Percentiles rank a stretch among this genome's conserved stretches.
Conservation (phyloP, 1,140 invertebrate species). For the Zaprionus tsacasi region DNA sequence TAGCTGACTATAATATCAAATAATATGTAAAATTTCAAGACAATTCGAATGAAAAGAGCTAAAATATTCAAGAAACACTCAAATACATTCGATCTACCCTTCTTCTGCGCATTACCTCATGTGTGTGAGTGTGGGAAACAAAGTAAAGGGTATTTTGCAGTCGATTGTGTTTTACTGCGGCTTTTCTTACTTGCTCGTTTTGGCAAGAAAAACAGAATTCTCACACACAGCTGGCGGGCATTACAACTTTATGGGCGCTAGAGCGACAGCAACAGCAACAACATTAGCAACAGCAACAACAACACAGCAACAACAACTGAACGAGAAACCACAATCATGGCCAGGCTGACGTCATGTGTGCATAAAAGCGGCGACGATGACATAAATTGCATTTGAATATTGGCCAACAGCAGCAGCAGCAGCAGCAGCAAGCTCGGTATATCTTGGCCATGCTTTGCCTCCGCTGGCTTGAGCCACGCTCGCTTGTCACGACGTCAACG, state of each 20-base stretch:
- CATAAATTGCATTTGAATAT: slow-evolving; percentile 82
- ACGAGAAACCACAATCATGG: slow-evolving; percentile 66
- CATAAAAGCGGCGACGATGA: slow-evolving; percentile 70
- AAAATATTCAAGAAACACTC: too few species aligned
- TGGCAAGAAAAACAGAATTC: slow-evolving; percentile 35
- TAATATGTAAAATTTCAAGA: too few species aligned
- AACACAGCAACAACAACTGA: slow-evolving; percentile 12
- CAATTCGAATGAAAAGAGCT: too few species aligned
- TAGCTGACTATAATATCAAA: too few species aligned
- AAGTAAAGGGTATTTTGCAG: neutral
- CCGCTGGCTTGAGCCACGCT: slow-evolving; percentile 34
- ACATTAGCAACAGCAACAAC: neutral
- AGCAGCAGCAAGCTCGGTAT: slow-evolving; percentile 27
- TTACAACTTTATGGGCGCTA: slow-evolving; percentile 49
- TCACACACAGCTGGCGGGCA: slow-evolving; percentile 54
- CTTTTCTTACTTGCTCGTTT: neutral
- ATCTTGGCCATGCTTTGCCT: slow-evolving; percentile 29
- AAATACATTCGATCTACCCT: too few species aligned
- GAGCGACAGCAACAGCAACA: slow-evolving; percentile 23
- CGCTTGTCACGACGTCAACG: slow-evolving; percentile 60
- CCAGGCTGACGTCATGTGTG: slow-evolving; percentile 71
- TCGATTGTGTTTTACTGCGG: neutral
- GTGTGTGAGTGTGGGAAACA: neutral
- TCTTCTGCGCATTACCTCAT: neutral
- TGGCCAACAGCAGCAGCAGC: slow-evolving; percentile 58